Evolutionary conservation across 2,797 vertebrate genomes (phyloP), one percentile per base, ranked within the genome.

Genomic region (Enteromius treurensis): DNA sequence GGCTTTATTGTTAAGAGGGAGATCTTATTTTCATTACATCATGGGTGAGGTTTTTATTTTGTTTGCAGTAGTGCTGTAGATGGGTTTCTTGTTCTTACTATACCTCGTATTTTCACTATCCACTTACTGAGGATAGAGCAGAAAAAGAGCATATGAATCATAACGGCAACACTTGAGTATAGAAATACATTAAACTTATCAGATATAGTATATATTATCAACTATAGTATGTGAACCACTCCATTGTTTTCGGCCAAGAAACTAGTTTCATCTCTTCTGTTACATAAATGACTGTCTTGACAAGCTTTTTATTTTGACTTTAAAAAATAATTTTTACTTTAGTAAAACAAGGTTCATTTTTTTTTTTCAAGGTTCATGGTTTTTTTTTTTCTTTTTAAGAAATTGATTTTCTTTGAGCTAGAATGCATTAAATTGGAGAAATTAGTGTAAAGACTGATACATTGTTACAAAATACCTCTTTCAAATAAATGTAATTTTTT

Each of bases 91-190:
- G 70, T 89, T 86, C 34, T 74, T 82, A 76, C 75, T 84, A 83
- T 82, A 78, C 70, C 83, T 86, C 70, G 58, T 14, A 65, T 34
- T 42, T 42, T 42, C 40, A 42, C 40, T 42, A 10, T 42, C 74
- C 29, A 37, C 10, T 88, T 23, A 85, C 92, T 93, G 90, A 37
- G 84, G 64, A 87, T 47, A 89, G 64, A 89, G 58, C 76, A 78
- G 17, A 67, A 55, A 86, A 79, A 47, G 58, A 53, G 77, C 5
- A 37, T 51, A 1, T 55, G 9, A 75, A 34, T 26, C 21, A 23
- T 55, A 5, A 51, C 71, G 1, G 58, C 32, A 75, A 34, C 74
- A 79, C 58, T 21, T 19, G 49, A 80, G 10, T 23, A 17, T 21
- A 1, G 6, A 62, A 73, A 47, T 45, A 60, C 40, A 49, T 37